phyloP scores from a whole-genome alignment of 1,140 invertebrate genomes.

The Pseudomyrmex flavicornis region DNA sequence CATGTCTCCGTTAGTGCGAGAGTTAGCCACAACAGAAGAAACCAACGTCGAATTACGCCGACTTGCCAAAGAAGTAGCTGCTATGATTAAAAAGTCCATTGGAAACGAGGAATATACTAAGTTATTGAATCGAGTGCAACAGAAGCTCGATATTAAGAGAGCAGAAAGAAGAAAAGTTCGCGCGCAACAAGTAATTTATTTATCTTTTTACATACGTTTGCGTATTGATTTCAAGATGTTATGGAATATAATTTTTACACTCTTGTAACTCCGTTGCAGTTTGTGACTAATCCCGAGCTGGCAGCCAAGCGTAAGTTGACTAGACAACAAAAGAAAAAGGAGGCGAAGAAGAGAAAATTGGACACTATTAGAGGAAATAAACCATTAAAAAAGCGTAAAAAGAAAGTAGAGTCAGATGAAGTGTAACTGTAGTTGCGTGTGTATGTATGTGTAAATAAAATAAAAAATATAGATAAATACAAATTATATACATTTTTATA shows the following conservation, averaged over 20 bases:
- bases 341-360: conserved; percentile 90
- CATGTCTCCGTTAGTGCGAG: conserved; percentile 89
- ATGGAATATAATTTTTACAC: conserved; percentile 37
- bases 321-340: conserved; percentile 91
- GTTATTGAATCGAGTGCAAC: conserved; percentile 86
- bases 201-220: conserved; percentile 14
- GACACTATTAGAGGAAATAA: conserved; percentile 85
- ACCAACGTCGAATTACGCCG: conserved; percentile 86
- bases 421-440: conserved; percentile 51
- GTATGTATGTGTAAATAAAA: too few relatives aligned
- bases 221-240: conserved; percentile 2
- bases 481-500: too few relatives aligned
- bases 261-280: conserved; percentile 83
- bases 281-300: conserved; percentile 91
- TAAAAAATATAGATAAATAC: too few relatives aligned
- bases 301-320: conserved; percentile 92
- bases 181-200: conserved; percentile 84
- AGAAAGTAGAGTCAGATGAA: conserved; percentile 75
- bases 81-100: conserved; percentile 88
- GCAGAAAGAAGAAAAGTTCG: conserved; percentile 88
- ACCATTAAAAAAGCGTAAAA: conserved; percentile 77
- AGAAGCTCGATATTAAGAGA: conserved; percentile 87
- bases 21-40: conserved; percentile 87
- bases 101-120: conserved; percentile 88
- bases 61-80: conserved; percentile 88